Base-by-base conservation (phyloP, 2,888 invertebrate species). In the Heliconius ismenius region DNA sequence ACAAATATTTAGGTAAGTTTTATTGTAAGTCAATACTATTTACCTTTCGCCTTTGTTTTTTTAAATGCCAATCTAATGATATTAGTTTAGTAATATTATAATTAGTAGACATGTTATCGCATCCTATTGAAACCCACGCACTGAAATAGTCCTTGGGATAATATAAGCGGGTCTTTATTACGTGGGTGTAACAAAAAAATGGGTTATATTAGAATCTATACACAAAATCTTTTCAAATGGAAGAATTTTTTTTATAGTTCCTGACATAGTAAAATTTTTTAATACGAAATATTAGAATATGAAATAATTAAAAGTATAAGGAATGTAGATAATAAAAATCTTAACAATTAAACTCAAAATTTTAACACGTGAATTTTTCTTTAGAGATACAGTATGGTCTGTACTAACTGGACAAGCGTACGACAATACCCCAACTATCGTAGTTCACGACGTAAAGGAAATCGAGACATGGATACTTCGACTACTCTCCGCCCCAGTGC, bases 381-480 rank as follows among this genome's bases (percentile, higher is more conserved):
- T 77, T 92, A 98, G 98, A 88, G 98, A 99, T 89, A 97, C 98
- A 65, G 98, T 99, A 67, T 99, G 99, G 99, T 98, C 98, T 81
- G 98, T 98, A 70, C 89, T 99, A 81, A 98, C 98, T 54, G 97
- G 98, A 0, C 97, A 97, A 89, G 95, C 96, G 43, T 95, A 96
- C 84, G 97, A 98, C 81, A 96, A 96, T 78, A 96, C 97, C 26
- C 97, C 98, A 3, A 97, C 97, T 1, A 97, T 98, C 80, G 98
- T 99, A 24, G 95, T 99, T 83, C 99, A 99, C 90, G 99, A 99
- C 91, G 98, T 99, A 63, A 96, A 98, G 83, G 99, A 99, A 94
- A 98, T 99, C 81, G 99, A 99, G 93, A 99, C 99, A 11, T 99
- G 99, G 99, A 99, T 99, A 84, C 94, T 99, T 79, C 96, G 99